A percentile compares a stretch with the other conserved stretches of the same genome.
Evolutionary conservation across 2,888 invertebrate species (phyloP).

Genomic region (Thysanoteuthis rhombus): DNA sequence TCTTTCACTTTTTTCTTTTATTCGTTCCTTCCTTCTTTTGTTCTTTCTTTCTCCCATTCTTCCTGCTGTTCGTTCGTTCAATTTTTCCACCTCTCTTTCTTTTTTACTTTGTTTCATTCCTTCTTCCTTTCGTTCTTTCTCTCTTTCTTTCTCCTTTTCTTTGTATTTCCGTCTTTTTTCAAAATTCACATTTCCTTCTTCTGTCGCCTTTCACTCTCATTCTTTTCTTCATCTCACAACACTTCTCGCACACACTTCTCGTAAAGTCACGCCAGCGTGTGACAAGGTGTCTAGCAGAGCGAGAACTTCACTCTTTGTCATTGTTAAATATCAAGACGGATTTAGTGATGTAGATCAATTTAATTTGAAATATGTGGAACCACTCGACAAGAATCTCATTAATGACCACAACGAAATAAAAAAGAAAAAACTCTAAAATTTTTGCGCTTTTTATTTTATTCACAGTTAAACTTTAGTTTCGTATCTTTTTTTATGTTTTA

Average conservation of each 20-base stretch:
- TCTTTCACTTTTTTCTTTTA: too few species aligned
- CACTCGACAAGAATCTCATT: neutral
- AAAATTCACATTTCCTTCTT: neutral
- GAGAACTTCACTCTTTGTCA: neutral
- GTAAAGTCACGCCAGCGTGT: neutral
- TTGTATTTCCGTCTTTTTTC: too few species aligned
- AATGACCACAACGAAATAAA: neutral
- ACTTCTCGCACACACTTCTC: neutral
- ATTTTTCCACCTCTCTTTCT: too few species aligned
- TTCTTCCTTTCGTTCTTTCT: too few species aligned
- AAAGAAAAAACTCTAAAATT: neutral
- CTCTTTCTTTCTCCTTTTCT: too few species aligned
- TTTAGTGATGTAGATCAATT: neutral
- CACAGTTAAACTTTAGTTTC: neutral
- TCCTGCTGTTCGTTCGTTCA: too few species aligned
- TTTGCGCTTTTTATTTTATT: neutral
- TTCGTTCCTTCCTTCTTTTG: too few species aligned
- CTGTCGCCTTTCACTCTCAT: neutral
- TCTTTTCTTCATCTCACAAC: neutral
- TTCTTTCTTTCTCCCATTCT: too few species aligned
- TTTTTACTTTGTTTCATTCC: too few species aligned
- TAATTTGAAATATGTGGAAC: slow-evolving; percentile 12
- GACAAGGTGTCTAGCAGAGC: neutral
- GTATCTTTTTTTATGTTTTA: neutral
- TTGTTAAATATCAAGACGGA: neutral